Conservation (phyloP, 2,888 invertebrate species). For the Drosophila prolongata region DNA sequence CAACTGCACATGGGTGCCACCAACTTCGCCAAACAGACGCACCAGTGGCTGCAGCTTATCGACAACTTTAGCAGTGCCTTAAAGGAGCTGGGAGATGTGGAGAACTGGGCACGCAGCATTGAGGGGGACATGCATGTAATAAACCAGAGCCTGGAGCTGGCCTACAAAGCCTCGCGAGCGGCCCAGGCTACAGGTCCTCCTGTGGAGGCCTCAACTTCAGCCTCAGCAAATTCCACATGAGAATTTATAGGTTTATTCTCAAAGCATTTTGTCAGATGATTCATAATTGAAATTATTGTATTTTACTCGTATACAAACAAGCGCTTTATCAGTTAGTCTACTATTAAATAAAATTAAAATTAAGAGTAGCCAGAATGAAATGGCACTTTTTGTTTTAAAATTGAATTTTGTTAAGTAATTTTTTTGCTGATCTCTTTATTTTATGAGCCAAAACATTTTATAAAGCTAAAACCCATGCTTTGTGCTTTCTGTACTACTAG, state of each 20-base stretch:
- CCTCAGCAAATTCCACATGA: not conserved
- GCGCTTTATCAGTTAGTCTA: not conserved
- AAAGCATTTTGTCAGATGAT: not conserved
- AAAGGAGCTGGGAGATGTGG: conserved; percentile 99
- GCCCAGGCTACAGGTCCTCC: conserved; percentile 48
- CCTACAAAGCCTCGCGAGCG: conserved; percentile 91
- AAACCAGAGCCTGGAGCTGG: conserved; percentile 95
- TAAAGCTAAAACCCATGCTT: too few species aligned
- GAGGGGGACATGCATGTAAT: conserved; percentile 98
- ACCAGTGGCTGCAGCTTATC: conserved; percentile 97
- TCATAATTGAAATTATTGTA: not conserved
- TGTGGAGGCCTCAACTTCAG: conserved; percentile 28
- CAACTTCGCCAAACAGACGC: conserved; percentile 97
- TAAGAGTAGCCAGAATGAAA: too few species aligned
- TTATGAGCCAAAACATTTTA: not conserved
- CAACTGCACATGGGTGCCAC: conserved; percentile 96
- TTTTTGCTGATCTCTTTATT: not conserved
- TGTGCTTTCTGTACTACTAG: too few species aligned
- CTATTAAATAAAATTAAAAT: not conserved
- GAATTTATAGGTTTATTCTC: not conserved
- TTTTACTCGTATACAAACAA: not conserved
- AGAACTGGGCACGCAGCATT: conserved; percentile 99
- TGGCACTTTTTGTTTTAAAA: too few species aligned
- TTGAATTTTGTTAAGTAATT: too few species aligned
- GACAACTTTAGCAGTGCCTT: conserved; percentile 94